Percentiles rank a stretch among this genome's conserved stretches.
Evolutionary conservation across 2,888 invertebrate genomes (phyloP).

Genomic region (Harpalus rubripes): DNA sequence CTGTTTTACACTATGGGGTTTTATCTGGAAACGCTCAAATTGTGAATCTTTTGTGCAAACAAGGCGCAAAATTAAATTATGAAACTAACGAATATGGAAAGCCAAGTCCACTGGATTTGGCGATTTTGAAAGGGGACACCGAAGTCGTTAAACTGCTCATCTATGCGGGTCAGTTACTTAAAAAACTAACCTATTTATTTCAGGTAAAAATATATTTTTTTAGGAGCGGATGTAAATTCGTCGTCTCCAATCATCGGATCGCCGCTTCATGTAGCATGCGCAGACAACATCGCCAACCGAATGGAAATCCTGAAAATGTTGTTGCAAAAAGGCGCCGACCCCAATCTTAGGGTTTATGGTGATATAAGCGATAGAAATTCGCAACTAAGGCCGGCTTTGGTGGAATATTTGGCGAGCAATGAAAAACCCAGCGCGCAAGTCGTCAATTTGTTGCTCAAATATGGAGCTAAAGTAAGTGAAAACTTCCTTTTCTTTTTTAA

Average conservation of each 20-base stretch:
- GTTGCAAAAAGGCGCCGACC: constrained; percentile 86
- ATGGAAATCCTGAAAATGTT: constrained; percentile 80
- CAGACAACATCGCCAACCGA: constrained; percentile 87
- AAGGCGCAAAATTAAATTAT: constrained; percentile 88
- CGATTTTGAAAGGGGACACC: constrained; percentile 90
- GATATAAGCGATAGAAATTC: constrained; percentile 84
- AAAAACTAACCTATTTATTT: too few relatives aligned
- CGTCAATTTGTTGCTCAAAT: constrained; percentile 84
- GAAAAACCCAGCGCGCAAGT: constrained; percentile 84
- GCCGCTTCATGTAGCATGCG: constrained; percentile 90
- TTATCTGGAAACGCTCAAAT: constrained; percentile 86
- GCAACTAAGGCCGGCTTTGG: constrained; percentile 87
- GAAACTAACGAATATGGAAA: constrained; percentile 81
- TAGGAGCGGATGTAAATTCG: constrained; percentile 86
- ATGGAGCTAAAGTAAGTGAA: constrained; percentile 85
- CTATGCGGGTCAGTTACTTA: too few relatives aligned
- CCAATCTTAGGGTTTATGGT: constrained; percentile 86
- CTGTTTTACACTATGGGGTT: constrained; percentile 93
- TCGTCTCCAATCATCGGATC: constrained; percentile 90
- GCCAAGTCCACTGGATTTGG: constrained; percentile 89
- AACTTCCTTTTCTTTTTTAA: too few relatives aligned
- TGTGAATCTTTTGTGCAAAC: constrained; percentile 89
- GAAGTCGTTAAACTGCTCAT: constrained; percentile 75
- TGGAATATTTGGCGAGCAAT: constrained; percentile 90
- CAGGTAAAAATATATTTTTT: too few relatives aligned